Conservation (phyloP, 2,888 invertebrate genomes). For the Sclerodermus sp. region DNA sequence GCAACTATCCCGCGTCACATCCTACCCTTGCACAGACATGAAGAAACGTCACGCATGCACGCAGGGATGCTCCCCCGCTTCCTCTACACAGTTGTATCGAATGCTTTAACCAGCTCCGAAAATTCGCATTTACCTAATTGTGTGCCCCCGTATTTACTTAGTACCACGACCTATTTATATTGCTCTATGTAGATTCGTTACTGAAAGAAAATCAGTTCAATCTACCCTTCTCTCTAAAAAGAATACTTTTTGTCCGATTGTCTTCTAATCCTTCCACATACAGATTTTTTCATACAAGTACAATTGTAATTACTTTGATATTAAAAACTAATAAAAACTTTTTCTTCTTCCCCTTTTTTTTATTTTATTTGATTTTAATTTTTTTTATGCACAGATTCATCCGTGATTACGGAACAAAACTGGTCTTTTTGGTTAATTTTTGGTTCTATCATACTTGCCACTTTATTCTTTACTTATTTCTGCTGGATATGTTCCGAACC, state of each 20-base stretch:
- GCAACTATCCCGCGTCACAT: constrained; percentile 16
- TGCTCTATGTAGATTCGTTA: constrained; percentile 23
- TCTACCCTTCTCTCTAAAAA: constrained; percentile 13
- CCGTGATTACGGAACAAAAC: constrained; percentile 55
- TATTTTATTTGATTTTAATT: too few species aligned
- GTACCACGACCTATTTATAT: constrained; percentile 45
- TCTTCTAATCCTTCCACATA: too few species aligned
- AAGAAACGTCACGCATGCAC: constrained; percentile 20
- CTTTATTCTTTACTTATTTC: constrained; percentile 58
- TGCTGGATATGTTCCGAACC: constrained; percentile 36
- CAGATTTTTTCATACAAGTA: too few species aligned
- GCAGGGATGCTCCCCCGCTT: constrained; percentile 1
- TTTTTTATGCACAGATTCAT: not conserved
- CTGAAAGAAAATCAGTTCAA: constrained; percentile 12
- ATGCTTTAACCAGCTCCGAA: constrained; percentile 45
- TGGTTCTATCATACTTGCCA: constrained; percentile 58
- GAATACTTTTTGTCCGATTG: too few species aligned
- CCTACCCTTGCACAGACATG: constrained; percentile 23
- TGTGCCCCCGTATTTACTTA: constrained; percentile 48
- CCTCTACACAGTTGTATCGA: constrained; percentile 32
- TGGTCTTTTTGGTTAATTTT: constrained; percentile 69
- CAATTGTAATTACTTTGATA: too few species aligned
- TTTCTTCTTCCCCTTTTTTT: too few species aligned
- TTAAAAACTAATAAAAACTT: too few species aligned
- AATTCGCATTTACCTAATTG: constrained; percentile 56